A percentile compares a stretch with the other conserved stretches of the same genome.
These are phyloP conservation scores for Heterocephalus glaber DNA, from an alignment of 2,113 vertebrate species.

Conservation along the genomic window DNA sequence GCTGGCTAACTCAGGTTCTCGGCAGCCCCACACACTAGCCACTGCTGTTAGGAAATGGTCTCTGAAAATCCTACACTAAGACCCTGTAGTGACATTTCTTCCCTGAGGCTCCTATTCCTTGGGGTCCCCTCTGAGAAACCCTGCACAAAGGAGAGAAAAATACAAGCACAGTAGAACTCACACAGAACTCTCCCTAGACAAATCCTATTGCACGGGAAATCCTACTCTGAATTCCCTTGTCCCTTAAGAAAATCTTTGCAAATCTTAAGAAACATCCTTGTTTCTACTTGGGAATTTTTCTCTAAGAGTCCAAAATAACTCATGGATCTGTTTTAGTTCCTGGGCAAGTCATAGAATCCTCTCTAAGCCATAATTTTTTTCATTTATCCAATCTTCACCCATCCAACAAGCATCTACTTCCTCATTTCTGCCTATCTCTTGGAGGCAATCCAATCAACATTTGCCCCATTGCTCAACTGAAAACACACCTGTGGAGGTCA, in stretches of 20 bases:
- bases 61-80: slow-evolving; percentile 11
- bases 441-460: background rate
- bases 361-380: slow-evolving; percentile 31
- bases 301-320: slow-evolving; percentile 33
- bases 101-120: background rate
- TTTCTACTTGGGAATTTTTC: slow-evolving; percentile 41
- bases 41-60: background rate
- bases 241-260: slow-evolving; percentile 7
- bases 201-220: background rate
- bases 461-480: background rate
- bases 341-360: background rate
- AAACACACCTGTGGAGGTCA: background rate
- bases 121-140: background rate
- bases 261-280: background rate
- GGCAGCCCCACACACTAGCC: background rate
- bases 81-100: background rate
- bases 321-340: slow-evolving; percentile 21
- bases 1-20: background rate
- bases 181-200: background rate
- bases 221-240: background rate
- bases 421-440: background rate
- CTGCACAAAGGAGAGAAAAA: background rate
- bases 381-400: background rate
- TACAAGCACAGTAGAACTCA: background rate
- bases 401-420: background rate